Percentiles rank a stretch among this genome's conserved stretches.
Evolutionary conservation across 2,113 vertebrate species (phyloP).

Genomic region (Fregetta grallaria): DNA sequence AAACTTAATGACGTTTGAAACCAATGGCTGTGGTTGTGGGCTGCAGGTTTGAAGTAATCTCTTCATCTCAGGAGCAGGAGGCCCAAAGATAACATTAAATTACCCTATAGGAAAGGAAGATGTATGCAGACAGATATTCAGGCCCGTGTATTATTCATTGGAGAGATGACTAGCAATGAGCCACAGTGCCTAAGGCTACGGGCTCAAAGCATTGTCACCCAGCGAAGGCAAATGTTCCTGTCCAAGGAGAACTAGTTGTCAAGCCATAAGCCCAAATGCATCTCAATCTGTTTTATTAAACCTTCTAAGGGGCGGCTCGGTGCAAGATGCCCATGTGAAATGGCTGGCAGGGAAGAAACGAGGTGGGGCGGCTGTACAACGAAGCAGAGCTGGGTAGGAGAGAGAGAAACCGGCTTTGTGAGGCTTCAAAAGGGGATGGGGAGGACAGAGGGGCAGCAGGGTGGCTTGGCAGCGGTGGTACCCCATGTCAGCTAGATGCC

Average conservation of each 20-base stretch:
- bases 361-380: not conserved
- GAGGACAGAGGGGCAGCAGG: not conserved
- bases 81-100: conserved; percentile 69
- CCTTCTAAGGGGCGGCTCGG: not conserved
- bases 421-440: not conserved
- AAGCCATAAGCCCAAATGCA: not conserved
- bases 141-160: conserved; percentile 20
- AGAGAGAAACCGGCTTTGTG: accelerated
- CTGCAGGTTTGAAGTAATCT: conserved; percentile 74
- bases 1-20: conserved; percentile 79
- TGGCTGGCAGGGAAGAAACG: not conserved
- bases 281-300: conserved; percentile 5
- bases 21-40: conserved; percentile 63
- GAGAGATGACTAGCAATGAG: conserved; percentile 39
- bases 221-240: not conserved
- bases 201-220: conserved; percentile 41
- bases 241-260: conserved; percentile 14
- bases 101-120: conserved; percentile 63
- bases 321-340: not conserved
- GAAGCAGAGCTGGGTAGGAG: not conserved
- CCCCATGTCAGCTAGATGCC: accelerated
- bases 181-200: not conserved
- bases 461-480: not conserved
- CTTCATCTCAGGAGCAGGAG: conserved; percentile 72
- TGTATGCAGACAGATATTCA: conserved; percentile 41